Conservation (phyloP, 2,888 invertebrate species). For the Panopea generosa region DNA sequence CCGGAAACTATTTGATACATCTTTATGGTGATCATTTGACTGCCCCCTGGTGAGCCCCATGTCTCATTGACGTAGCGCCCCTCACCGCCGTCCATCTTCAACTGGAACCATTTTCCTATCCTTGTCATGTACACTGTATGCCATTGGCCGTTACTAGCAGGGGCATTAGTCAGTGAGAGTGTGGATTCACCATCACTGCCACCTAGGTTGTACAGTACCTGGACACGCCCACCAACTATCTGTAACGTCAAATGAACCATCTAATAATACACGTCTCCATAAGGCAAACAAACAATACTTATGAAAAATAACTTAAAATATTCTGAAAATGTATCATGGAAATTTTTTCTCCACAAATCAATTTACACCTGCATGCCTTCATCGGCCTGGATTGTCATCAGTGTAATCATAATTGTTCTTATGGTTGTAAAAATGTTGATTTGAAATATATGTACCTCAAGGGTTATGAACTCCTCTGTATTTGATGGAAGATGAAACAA, state of each 20-base stretch:
- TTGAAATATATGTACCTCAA: slow-evolving; percentile 89
- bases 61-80: slow-evolving; percentile 87
- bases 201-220: slow-evolving; percentile 97
- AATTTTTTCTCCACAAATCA: no score
- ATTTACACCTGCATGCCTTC: no score
- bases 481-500: slow-evolving; percentile 91
- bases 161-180: slow-evolving; percentile 90
- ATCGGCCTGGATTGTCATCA: no score
- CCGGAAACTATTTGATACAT: slow-evolving; percentile 98
- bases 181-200: slow-evolving; percentile 85
- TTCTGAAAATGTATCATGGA: no score
- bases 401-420: no score
- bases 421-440: no score
- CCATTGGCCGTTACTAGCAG: slow-evolving; percentile 98
- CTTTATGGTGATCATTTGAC: slow-evolving; percentile 68
- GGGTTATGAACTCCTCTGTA: slow-evolving; percentile 91
- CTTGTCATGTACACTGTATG: slow-evolving; percentile 96
- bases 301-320: no score
- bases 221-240: slow-evolving; percentile 95
- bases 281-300: not conserved
- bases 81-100: slow-evolving; percentile 97
- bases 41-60: slow-evolving; percentile 86
- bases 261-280: not conserved
- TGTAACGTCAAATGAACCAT: slow-evolving; percentile 84
- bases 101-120: slow-evolving; percentile 95